These are phyloP conservation scores for Gracilinanus agilis DNA, from an alignment of 2,113 vertebrate genomes.

Conservation along the genomic window DNA sequence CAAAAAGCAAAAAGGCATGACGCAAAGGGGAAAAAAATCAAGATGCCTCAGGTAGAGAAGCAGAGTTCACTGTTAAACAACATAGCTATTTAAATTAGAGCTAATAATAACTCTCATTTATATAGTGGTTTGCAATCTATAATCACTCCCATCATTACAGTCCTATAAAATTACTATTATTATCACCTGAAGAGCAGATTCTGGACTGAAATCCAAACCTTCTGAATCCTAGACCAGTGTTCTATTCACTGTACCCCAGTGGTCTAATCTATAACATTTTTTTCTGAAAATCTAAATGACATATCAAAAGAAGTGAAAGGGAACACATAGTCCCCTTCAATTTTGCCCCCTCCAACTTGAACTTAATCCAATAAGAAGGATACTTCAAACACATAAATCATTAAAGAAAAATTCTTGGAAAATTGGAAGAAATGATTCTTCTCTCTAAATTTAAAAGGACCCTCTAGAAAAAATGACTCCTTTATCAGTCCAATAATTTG, in stretches of 20 bases:
- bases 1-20: too few relatives aligned
- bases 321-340: background rate
- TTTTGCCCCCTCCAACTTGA: background rate
- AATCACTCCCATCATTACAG: background rate
- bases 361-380: background rate
- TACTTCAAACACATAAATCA: background rate
- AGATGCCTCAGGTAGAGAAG: background rate
- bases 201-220: background rate
- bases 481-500: background rate
- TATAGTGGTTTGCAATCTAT: background rate
- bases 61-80: slow-evolving; percentile 9
- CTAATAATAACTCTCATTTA: background rate
- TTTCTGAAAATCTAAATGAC: background rate
- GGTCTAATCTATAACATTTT: background rate
- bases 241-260: background rate
- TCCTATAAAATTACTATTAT: background rate
- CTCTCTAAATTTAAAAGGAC: background rate
- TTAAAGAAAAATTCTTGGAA: background rate
- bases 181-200: background rate
- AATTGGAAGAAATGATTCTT: slow-evolving; percentile 20
- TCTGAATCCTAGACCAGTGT: background rate
- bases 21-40: background rate
- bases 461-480: background rate
- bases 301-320: slow-evolving; percentile 2
- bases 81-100: background rate